Conservation (phyloP, 2,113 vertebrate genomes). For the Podarcis cretensis region DNA sequence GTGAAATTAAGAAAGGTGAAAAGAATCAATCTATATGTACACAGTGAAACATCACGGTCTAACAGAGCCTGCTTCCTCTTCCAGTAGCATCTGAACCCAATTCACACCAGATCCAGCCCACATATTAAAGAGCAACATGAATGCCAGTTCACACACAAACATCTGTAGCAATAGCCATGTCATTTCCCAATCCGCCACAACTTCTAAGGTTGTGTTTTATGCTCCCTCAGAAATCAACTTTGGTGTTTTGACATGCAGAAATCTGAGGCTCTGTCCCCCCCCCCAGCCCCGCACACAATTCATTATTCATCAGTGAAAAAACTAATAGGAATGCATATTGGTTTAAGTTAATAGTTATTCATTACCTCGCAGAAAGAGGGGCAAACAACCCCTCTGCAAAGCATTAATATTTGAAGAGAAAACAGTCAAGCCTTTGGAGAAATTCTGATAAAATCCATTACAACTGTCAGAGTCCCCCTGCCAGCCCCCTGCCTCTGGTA, state of each 20-base stretch:
- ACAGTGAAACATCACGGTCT: neutral
- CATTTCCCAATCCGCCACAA: neutral
- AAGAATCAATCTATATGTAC: fast-evolving
- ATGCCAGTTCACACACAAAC: neutral
- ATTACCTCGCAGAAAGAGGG: slow-evolving; percentile 64
- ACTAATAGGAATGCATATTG: slow-evolving; percentile 3
- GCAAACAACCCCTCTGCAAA: slow-evolving; percentile 38
- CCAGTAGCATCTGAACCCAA: neutral
- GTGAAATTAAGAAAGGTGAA: neutral
- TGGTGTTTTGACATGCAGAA: slow-evolving; percentile 50
- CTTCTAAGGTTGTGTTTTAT: neutral
- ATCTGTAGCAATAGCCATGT: neutral
- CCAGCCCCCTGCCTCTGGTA: slow-evolving; percentile 71
- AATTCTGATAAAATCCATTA: slow-evolving; percentile 54
- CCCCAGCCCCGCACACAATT: neutral
- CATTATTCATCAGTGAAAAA: slow-evolving; percentile 55
- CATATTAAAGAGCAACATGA: neutral
- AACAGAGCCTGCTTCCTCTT: neutral
- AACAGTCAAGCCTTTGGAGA: slow-evolving; percentile 44
- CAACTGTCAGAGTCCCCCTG: slow-evolving; percentile 58
- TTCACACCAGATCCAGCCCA: fast-evolving
- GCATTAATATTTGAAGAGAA: slow-evolving; percentile 69
- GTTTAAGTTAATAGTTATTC: slow-evolving; percentile 57
- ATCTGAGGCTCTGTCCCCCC: neutral
- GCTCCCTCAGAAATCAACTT: slow-evolving; percentile 27